Conservation (phyloP, 2,888 invertebrate species). For the Drosophila fungiperda region DNA sequence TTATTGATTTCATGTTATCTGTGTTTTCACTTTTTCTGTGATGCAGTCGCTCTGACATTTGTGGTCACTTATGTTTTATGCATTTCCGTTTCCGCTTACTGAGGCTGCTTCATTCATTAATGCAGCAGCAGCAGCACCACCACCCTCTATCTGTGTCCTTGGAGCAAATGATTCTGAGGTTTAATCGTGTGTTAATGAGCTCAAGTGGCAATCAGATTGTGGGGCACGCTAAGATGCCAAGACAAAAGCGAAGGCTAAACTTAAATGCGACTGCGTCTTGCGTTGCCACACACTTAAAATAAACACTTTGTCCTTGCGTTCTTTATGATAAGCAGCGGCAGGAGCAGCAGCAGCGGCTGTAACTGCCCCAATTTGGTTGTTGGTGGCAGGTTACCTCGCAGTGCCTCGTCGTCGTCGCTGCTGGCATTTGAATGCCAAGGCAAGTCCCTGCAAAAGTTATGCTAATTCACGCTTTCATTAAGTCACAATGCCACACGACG, state of each 20-base stretch:
- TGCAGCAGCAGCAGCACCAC: constrained; percentile 19
- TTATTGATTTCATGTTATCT: constrained; percentile 38
- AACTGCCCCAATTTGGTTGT: constrained; percentile 14
- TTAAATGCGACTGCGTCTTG: constrained; percentile 28
- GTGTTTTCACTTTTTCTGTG: background rate
- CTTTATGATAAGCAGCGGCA: constrained; percentile 17
- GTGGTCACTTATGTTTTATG: constrained; percentile 58
- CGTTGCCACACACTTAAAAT: constrained; percentile 56
- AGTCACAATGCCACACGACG: constrained; percentile 55
- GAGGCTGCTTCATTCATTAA: constrained; percentile 53
- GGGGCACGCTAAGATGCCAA: constrained; percentile 41
- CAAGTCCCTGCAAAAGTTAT: constrained; percentile 58
- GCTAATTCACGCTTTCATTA: constrained; percentile 76
- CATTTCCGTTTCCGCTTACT: constrained; percentile 43
- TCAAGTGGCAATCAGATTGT: constrained; percentile 76
- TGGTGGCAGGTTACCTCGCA: background rate
- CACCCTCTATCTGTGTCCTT: constrained; percentile 35
- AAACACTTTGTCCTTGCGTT: constrained; percentile 71
- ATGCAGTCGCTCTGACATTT: background rate
- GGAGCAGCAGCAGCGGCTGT: background rate
- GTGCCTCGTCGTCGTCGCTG: constrained; percentile 15
- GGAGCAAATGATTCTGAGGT: constrained; percentile 62
- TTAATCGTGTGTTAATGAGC: constrained; percentile 79
- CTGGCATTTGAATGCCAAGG: constrained; percentile 46
- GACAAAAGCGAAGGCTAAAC: constrained; percentile 34